Evolutionary conservation across 2,888 invertebrate species (phyloP).

Genomic region (Gibbula magus): DNA sequence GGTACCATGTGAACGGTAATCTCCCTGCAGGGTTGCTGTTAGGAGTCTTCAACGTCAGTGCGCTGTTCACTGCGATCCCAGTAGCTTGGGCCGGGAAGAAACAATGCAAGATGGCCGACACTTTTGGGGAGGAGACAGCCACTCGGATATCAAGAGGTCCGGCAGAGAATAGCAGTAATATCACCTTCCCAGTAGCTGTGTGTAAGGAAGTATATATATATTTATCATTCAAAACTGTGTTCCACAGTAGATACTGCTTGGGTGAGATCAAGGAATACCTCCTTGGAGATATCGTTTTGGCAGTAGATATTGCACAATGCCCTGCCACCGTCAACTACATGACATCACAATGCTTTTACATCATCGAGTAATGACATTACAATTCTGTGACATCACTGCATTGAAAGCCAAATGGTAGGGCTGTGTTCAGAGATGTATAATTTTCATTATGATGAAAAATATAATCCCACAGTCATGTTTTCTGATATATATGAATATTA

Average conservation of each 20-base stretch:
- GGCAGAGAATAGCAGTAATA: slow-evolving; percentile 58
- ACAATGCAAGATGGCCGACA: slow-evolving; percentile 61
- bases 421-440: no score
- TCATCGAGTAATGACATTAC: no score
- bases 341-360: no score
- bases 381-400: not conserved
- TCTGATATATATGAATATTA: not conserved
- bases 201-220: no score
- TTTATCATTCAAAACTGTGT: no score
- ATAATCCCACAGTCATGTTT: not conserved
- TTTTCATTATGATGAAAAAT: no score
- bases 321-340: no score
- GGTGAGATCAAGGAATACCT: no score
- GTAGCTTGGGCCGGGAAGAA: slow-evolving; percentile 69
- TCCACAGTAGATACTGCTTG: no score
- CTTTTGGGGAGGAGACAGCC: slow-evolving; percentile 40
- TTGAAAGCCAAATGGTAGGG: no score
- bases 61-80: slow-evolving; percentile 60
- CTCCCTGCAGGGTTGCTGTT: slow-evolving; percentile 64
- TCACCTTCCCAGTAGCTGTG: slow-evolving; percentile 41
- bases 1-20: slow-evolving; percentile 68
- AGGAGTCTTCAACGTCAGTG: slow-evolving; percentile 47
- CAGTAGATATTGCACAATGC: no score
- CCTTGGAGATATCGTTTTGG: no score
- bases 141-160: slow-evolving; percentile 54